These are phyloP conservation scores for Microctenopoma lineatum DNA, from an alignment of 2,797 vertebrate species.

Conservation along the genomic window DNA sequence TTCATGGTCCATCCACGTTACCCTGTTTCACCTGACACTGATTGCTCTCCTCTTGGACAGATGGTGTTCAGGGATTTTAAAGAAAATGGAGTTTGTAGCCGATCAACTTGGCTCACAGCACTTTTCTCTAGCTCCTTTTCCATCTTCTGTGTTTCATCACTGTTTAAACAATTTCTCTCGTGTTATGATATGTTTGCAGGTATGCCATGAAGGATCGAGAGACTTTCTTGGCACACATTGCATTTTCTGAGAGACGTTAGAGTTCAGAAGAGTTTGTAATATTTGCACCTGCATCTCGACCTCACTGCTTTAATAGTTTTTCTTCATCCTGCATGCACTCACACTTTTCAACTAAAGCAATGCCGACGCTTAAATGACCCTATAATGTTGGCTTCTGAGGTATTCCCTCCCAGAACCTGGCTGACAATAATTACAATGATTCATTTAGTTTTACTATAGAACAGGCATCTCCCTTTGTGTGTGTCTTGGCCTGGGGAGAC, in stretches of 20 bases:
- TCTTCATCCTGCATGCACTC: neutral
- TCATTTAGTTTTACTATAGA: slow-evolving; percentile 71
- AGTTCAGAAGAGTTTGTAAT: slow-evolving; percentile 16
- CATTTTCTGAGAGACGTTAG: slow-evolving; percentile 14
- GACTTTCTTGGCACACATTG: slow-evolving; percentile 11
- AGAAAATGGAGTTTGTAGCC: slow-evolving; percentile 59
- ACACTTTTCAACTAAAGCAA: slow-evolving; percentile 14
- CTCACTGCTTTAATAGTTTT: neutral
- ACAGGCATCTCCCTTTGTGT: slow-evolving; percentile 62
- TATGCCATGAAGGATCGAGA: slow-evolving; percentile 36
- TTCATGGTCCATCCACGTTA: slow-evolving; percentile 54
- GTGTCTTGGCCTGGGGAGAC: slow-evolving; percentile 60
- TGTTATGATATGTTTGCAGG: slow-evolving; percentile 36
- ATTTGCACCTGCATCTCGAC: slow-evolving; percentile 8
- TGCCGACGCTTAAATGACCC: slow-evolving; percentile 38
- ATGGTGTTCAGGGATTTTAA: slow-evolving; percentile 48
- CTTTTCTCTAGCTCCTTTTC: slow-evolving; percentile 25
- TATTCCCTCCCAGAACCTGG: slow-evolving; percentile 61
- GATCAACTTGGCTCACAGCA: slow-evolving; percentile 38
- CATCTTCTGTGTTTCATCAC: slow-evolving; percentile 22
- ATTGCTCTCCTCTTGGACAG: slow-evolving; percentile 62
- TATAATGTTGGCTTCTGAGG: slow-evolving; percentile 60
- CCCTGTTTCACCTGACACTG: slow-evolving; percentile 65
- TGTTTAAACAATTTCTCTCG: slow-evolving; percentile 46
- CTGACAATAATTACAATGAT: slow-evolving; percentile 83